A percentile compares a stretch with the other conserved stretches of the same genome.
phyloP scores from a whole-genome alignment of 2,113 vertebrate species.

The Pandion haliaetus region DNA sequence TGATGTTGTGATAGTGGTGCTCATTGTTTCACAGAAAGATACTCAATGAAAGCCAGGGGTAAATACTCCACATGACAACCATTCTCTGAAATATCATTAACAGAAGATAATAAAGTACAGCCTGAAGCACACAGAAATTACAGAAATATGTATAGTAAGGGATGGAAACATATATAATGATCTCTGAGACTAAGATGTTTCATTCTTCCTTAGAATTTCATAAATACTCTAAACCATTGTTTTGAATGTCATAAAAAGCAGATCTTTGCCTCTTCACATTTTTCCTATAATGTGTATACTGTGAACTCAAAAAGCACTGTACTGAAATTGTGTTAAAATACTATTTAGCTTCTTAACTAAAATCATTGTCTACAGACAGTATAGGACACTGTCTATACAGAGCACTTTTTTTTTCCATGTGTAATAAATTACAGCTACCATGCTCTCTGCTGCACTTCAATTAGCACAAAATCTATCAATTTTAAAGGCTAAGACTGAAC shows the following conservation, averaged over 20 bases:
- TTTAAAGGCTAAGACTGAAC: background rate
- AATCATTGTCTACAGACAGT: background rate
- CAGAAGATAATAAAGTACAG: background rate
- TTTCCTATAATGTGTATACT: background rate
- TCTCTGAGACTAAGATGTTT: background rate
- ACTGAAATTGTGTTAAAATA: background rate
- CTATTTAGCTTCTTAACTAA: background rate
- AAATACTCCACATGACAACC: background rate
- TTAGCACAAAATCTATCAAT: background rate
- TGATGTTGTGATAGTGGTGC: background rate
- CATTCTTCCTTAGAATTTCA: background rate
- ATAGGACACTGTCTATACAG: background rate
- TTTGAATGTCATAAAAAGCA: background rate
- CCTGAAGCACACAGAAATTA: background rate
- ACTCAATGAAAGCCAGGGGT: background rate
- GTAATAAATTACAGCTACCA: background rate
- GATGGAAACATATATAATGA: background rate
- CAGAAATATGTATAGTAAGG: background rate
- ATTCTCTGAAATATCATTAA: background rate
- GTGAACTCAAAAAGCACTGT: background rate
- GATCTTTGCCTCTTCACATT: background rate
- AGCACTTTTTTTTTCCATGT: background rate
- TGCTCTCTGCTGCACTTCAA: background rate
- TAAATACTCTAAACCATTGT: background rate
- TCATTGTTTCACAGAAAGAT: background rate